Percentiles rank a stretch among this genome's conserved stretches.
phyloP scores from a whole-genome alignment of 2,797 vertebrate genomes.

The Chaenodraco wilsoni region DNA sequence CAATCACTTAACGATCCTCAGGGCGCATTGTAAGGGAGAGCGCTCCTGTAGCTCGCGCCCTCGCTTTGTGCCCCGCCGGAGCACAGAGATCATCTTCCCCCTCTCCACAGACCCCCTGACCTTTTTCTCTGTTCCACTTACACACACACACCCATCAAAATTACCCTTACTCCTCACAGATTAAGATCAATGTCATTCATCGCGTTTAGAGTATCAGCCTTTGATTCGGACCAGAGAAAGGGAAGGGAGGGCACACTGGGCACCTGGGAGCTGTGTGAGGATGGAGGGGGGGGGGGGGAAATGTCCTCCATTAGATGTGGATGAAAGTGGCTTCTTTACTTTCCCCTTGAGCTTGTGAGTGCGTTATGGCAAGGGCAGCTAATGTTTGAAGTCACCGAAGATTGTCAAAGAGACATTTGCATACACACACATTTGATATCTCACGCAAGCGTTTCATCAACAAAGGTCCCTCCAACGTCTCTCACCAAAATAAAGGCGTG shows the following conservation, averaged over 20 bases:
- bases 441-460: conserved; percentile 2
- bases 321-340: conserved; percentile 62
- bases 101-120: conserved; percentile 72
- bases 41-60: conserved; percentile 73
- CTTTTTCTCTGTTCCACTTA: conserved; percentile 74
- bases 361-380: conserved; percentile 27
- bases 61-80: conserved; percentile 73
- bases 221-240: conserved; percentile 79
- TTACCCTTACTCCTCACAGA: conserved; percentile 76
- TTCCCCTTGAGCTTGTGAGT: conserved; percentile 41
- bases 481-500: background rate
- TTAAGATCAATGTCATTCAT: conserved; percentile 86
- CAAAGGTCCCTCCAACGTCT: background rate
- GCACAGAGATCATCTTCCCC: conserved; percentile 78
- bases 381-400: conserved; percentile 42
- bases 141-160: conserved; percentile 76
- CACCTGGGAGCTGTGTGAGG: conserved; percentile 79
- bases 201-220: conserved; percentile 83
- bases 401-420: conserved; percentile 33
- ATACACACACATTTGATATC: background rate
- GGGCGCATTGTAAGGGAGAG: conserved; percentile 78
- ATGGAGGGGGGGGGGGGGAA: conserved; percentile 31
- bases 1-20: conserved; percentile 83
- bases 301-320: conserved; percentile 58
- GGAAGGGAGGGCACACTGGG: conserved; percentile 78